Evolutionary conservation across 2,797 vertebrate genomes (phyloP).

Genomic region (Lacerta viridis): DNA sequence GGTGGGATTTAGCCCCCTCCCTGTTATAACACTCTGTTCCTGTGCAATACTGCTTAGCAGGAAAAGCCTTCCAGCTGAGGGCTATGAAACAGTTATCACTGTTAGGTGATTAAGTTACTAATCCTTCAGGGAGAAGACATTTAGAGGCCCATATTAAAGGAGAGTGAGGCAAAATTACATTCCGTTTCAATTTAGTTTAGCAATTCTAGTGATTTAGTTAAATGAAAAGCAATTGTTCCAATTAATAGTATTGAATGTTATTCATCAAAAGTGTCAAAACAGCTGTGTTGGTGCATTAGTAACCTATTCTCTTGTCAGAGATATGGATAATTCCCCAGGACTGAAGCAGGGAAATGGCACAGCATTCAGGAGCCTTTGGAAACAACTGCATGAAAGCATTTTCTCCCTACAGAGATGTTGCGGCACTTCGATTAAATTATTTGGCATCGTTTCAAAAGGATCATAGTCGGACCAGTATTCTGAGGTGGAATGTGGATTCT

Average conservation of each 20-base stretch:
- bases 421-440: conserved; percentile 37
- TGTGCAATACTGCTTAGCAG: conserved; percentile 75
- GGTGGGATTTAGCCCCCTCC: conserved; percentile 67
- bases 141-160: conserved; percentile 87
- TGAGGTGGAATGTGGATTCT: neutral
- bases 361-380: conserved; percentile 49
- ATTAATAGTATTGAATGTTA: conserved; percentile 93
- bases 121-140: conserved; percentile 88
- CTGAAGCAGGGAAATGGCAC: conserved; percentile 68
- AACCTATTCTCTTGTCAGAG: conserved; percentile 86
- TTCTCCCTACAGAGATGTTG: conserved; percentile 20
- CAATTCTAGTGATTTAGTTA: conserved; percentile 89
- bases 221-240: conserved; percentile 92
- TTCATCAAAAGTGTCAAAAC: conserved; percentile 90
- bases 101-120: conserved; percentile 88
- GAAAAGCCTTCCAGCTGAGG: conserved; percentile 83
- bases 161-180: conserved; percentile 86
- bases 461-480: rapidly evolving
- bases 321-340: conserved; percentile 80
- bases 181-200: conserved; percentile 87
- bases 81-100: conserved; percentile 88
- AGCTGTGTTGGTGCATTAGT: conserved; percentile 86
- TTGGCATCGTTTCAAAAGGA: neutral
- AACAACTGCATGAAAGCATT: conserved; percentile 25
- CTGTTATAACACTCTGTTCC: conserved; percentile 71